Percentiles rank a stretch among this genome's conserved stretches.
phyloP scores from a whole-genome alignment of 2,888 invertebrate genomes.

The Prosapia bicincta region DNA sequence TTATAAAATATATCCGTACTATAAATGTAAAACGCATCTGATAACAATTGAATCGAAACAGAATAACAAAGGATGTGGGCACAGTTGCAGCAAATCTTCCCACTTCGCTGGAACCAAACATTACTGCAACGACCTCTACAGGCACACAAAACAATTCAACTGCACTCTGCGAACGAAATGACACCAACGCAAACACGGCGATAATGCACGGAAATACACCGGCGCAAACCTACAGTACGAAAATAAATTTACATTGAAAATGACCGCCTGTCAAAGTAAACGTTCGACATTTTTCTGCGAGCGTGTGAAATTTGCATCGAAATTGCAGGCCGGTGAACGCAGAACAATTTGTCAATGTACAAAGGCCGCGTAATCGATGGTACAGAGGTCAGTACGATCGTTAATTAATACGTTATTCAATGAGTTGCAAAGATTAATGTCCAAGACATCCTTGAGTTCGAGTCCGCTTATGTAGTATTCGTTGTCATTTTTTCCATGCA shows the following conservation, averaged over 20 bases:
- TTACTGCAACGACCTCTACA: background rate
- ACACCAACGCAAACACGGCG: background rate
- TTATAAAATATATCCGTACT: too few species aligned
- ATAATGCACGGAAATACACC: background rate
- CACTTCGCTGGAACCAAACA: background rate
- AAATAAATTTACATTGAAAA: background rate
- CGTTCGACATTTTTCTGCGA: background rate
- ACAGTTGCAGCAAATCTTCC: background rate
- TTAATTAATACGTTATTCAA: conserved; percentile 2
- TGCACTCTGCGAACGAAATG: background rate
- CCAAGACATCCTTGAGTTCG: background rate
- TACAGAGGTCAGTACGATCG: background rate
- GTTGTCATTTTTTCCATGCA: background rate
- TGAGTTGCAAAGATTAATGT: background rate
- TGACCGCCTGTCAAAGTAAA: background rate
- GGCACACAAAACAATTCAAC: background rate
- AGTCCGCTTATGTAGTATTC: background rate
- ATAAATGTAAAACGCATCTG: too few species aligned
- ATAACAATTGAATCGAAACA: background rate
- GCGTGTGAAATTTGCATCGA: background rate
- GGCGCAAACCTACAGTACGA: background rate
- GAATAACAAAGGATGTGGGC: background rate
- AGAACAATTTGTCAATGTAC: background rate
- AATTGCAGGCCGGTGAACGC: background rate
- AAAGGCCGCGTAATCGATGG: background rate